A percentile compares a stretch with the other conserved stretches of the same genome.
These are phyloP conservation scores for Esox niger DNA, from an alignment of 2,113 vertebrate species.

Conservation along the genomic window DNA sequence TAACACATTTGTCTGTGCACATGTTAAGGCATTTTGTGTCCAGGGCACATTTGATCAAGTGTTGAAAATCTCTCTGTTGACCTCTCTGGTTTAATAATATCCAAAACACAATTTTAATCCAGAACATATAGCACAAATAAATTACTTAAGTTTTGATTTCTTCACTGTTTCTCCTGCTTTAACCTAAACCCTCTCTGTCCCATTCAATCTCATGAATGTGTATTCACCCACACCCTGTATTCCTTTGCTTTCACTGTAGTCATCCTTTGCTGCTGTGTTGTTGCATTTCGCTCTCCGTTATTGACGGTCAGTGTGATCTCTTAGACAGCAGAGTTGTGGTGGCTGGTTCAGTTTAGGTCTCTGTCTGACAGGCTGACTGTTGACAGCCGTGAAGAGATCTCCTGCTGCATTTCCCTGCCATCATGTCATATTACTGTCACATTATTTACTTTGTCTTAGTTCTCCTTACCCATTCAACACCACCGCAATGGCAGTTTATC, in stretches of 20 bases:
- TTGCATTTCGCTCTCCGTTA: background rate
- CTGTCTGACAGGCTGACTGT: conserved; percentile 7
- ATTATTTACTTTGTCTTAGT: background rate
- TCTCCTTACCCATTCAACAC: background rate
- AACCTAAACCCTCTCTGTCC: background rate
- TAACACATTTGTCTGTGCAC: too few relatives aligned
- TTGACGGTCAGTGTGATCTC: conserved; percentile 36
- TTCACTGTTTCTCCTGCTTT: conserved; percentile 4
- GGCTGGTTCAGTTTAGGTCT: conserved; percentile 32
- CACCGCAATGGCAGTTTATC: background rate
- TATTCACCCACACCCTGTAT: background rate
- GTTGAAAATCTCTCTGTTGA: too few relatives aligned
- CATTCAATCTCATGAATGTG: background rate
- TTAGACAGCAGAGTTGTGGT: conserved; percentile 9
- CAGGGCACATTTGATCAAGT: too few relatives aligned
- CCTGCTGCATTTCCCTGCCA: background rate
- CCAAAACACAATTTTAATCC: too few relatives aligned
- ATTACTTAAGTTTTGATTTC: conserved; percentile 1
- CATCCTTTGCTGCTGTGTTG: background rate
- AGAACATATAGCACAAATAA: too few relatives aligned
- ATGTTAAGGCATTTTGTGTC: too few relatives aligned
- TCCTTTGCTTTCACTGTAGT: background rate
- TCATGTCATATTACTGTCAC: background rate
- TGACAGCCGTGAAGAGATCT: conserved; percentile 24
- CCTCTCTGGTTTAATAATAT: too few relatives aligned